A percentile compares a stretch with the other conserved stretches of the same genome.
Conservation (phyloP, 2,113 vertebrate genomes). For the Chloropsis cyanopogon region DNA sequence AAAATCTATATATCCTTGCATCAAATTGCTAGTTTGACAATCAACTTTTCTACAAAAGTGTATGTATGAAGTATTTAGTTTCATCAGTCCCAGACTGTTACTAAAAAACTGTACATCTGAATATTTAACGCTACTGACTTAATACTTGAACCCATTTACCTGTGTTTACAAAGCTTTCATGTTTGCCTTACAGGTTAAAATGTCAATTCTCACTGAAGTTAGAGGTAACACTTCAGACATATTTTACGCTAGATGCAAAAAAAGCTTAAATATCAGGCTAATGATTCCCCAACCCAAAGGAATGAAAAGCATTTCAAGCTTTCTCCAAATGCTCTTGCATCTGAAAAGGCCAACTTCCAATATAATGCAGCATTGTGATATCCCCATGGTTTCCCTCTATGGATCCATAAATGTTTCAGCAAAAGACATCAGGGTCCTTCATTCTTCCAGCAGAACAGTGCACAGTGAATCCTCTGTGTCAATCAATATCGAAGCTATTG, state of each 20-base stretch:
- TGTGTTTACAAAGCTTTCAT: conserved; percentile 45
- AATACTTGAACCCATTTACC: conserved; percentile 36
- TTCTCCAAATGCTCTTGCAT: conserved; percentile 17
- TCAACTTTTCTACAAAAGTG: conserved; percentile 55
- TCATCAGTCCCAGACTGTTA: conserved; percentile 55
- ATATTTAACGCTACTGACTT: conserved; percentile 58
- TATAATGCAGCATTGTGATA: conserved; percentile 33
- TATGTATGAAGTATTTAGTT: conserved; percentile 44
- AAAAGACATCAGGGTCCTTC: background rate
- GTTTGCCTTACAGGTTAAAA: conserved; percentile 25
- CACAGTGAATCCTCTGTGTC: conserved; percentile 87
- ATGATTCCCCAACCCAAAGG: conserved; percentile 20
- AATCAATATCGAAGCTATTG: conserved; percentile 88
- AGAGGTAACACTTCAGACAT: conserved; percentile 2
- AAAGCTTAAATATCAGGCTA: conserved; percentile 18
- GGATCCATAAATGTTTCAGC: conserved; percentile 27
- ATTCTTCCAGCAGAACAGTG: conserved; percentile 86
- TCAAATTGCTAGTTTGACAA: conserved; percentile 48
- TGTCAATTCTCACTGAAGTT: background rate
- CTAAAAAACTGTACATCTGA: conserved; percentile 58
- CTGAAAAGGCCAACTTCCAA: conserved; percentile 20
- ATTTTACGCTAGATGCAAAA: conserved; percentile 6
- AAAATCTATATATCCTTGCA: conserved; percentile 60
- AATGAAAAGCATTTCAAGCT: conserved; percentile 39
- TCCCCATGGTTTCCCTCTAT: conserved; percentile 32